Evolutionary conservation across 2,797 vertebrate species (phyloP), one percentile per base, ranked within the genome.

Genomic region (Acestrorhynchus altus): DNA sequence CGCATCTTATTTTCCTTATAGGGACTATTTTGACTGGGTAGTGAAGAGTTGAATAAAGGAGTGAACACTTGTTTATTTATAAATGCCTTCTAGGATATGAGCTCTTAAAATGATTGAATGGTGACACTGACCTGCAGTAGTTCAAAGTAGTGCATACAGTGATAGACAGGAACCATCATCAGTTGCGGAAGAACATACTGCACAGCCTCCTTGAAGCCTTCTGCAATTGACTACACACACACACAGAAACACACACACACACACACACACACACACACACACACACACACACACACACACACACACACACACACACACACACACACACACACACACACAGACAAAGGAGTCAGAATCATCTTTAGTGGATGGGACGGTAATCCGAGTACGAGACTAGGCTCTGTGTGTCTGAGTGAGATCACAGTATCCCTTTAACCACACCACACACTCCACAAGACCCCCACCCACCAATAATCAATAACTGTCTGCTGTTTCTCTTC

Each of bases 81-180:
- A n/a, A n/a, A n/a, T n/a, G n/a, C n/a, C n/a, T n/a, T n/a, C n/a
- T n/a, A n/a, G n/a, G n/a, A n/a, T 18, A 35, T 49, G 49, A 20
- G 9, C 20, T 13, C 28, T 73, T 68, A 9, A 72, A 67, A 69
- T 63, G 71, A 9, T 18, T 13, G 46, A 51, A 1, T 13, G 18
- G 4, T 49, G 24, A 51, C 11, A 54, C 76, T 81, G 93, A 98
- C 98, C 96, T 99, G 96, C 24, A 99, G 92, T 70, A 99, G 92
- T 82, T 99, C 98, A 85, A 99, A 99, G 90, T 99, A 99, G 92
- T 99, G 97, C 94, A 98, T 93, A 87, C 98, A 99, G 84, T 99
- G 97, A 86, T 98, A 98, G 60, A 99, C 96, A 8, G 97, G 97
- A 86, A 98, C 95, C 86, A 98, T 94, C 96, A 99, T 97, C 81